Evolutionary conservation across 2,113 vertebrate species (phyloP).

Genomic region (Apteryx owenii): DNA sequence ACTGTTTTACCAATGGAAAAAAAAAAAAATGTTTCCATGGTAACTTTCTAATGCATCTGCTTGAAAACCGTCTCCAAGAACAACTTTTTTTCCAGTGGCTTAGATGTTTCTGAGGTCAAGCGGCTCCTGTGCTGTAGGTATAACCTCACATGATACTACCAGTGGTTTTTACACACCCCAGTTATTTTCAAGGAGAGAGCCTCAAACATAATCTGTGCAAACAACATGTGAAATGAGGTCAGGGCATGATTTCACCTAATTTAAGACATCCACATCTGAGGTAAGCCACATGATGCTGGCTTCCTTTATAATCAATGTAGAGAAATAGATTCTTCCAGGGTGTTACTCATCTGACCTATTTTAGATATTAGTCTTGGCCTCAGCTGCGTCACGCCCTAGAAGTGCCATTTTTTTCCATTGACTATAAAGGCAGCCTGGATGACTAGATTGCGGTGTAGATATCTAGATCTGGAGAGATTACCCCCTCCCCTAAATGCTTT

Average conservation of each 20-base stretch:
- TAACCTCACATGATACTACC: background rate
- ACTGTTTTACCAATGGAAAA: background rate
- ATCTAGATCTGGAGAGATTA: background rate
- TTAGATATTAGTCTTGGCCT: background rate
- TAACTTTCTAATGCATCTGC: background rate
- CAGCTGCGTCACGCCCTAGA: background rate
- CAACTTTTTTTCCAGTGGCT: background rate
- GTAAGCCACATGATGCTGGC: background rate
- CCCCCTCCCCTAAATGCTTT: background rate
- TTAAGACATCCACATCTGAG: background rate
- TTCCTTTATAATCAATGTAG: background rate
- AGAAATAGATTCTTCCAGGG: background rate
- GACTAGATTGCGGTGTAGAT: accelerated
- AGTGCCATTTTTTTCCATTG: background rate
- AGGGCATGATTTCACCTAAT: background rate
- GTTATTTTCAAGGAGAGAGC: background rate
- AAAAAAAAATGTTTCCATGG: background rate
- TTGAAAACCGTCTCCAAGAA: background rate
- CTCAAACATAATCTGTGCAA: background rate
- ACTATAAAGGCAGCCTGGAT: background rate
- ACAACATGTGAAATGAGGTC: background rate
- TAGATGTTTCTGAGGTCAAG: background rate
- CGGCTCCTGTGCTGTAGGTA: background rate
- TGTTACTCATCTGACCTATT: background rate
- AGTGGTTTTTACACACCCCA: background rate